Conservation (phyloP, 2,113 vertebrate genomes). For the Hemibagrus wyckioides region DNA sequence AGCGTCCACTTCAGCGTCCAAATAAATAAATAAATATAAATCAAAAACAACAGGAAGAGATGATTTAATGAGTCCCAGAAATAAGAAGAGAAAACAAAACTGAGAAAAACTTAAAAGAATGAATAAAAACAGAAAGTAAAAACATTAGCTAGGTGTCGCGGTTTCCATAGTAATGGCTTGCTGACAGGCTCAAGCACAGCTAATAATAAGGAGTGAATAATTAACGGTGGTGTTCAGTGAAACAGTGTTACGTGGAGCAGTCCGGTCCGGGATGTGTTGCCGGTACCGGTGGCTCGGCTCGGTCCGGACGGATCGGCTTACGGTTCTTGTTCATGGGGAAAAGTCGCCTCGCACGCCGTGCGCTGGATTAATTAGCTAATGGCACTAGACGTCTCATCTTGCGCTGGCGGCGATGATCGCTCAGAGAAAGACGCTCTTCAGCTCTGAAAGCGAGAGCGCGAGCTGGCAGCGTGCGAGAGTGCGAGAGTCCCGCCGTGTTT, state of each 20-base stretch:
- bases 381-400: conserved; percentile 66
- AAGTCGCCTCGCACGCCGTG: conserved; percentile 66
- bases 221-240: conserved; percentile 20
- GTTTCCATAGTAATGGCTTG: too few relatives aligned
- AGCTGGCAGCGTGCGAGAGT: conserved; percentile 52
- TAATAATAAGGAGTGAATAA: too few relatives aligned
- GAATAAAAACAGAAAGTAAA: neutral
- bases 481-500: conserved; percentile 39
- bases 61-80: neutral
- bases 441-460: conserved; percentile 49
- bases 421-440: conserved; percentile 72
- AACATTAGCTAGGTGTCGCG: too few relatives aligned
- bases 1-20: neutral
- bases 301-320: conserved; percentile 68
- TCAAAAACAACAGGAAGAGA: neutral
- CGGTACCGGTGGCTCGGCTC: conserved; percentile 56
- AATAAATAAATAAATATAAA: too few relatives aligned
- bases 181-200: too few relatives aligned
- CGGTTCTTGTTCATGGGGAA: conserved; percentile 66
- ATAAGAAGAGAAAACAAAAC: neutral
- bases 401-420: conserved; percentile 66
- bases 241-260: conserved; percentile 55
- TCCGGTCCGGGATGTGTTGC: conserved; percentile 56
- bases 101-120: neutral
- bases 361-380: conserved; percentile 76